Percentiles rank a stretch among this genome's conserved stretches.
Conservation (phyloP, 2,797 vertebrate genomes). For the Mus minutoides region DNA sequence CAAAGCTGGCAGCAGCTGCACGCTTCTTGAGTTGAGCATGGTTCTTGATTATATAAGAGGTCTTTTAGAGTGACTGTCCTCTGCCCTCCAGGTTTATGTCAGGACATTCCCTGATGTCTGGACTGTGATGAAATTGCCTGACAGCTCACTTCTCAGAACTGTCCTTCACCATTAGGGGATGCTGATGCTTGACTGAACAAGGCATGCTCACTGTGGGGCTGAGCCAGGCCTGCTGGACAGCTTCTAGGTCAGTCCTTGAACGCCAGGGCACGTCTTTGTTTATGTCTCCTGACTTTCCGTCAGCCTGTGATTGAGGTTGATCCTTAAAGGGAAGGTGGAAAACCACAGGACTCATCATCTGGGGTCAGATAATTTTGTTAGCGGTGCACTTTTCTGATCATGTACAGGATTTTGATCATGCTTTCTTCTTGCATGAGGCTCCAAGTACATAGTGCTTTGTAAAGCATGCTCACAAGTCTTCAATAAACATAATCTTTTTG, state of each 20-base stretch:
- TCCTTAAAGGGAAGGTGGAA: neutral
- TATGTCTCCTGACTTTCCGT: neutral
- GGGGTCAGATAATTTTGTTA: neutral
- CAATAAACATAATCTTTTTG: neutral
- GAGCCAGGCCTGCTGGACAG: neutral
- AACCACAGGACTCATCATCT: neutral
- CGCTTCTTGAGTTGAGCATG: fast-evolving
- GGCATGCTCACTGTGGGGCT: neutral
- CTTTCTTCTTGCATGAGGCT: neutral
- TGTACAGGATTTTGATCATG: neutral
- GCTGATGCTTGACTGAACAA: neutral
- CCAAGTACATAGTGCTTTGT: neutral
- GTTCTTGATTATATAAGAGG: neutral
- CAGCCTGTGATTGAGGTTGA: neutral
- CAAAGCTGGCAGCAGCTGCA: neutral
- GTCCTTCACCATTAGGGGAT: neutral
- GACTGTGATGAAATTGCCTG: neutral
- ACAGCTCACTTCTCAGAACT: neutral
- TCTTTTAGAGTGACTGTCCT: neutral
- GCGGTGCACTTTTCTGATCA: neutral
- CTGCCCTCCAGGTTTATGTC: neutral
- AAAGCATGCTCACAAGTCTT: neutral
- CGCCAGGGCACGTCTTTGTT: neutral
- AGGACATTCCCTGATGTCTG: neutral
- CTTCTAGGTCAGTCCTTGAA: neutral